Base-by-base conservation (phyloP, 2,797 vertebrate species). In the Notamacropus eugenii region DNA sequence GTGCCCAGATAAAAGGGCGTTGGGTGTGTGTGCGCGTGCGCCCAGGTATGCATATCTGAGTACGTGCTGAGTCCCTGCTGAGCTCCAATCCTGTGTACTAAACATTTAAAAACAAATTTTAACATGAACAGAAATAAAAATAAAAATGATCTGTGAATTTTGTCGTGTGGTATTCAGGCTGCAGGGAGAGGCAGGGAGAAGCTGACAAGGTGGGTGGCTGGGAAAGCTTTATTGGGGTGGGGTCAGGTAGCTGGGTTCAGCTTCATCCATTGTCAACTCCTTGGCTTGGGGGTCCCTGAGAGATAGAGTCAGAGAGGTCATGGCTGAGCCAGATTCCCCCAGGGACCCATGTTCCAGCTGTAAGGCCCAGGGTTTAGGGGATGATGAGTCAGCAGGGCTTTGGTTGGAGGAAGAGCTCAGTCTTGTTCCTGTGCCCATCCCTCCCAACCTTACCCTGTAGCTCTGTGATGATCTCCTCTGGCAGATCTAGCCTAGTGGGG, bases 391-490 rank as follows among this genome's bases (percentile, higher is more conserved):
- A 27, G 19, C 0, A 57, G 55, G 58, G 28, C 28, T 29, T 29
- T 58, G 57, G 55, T 90, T 92, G 54, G 67, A 59, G 54, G 10
- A 4, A 4, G 90, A 92, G 31, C 31, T 24, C 2, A 54, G 59
- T 56, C 90, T 55, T 50, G 82, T 93, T 54, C 56, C 31, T 8
- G 55, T 94, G 91, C 62, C 0, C 0, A 28, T 22, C 40, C 14
- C 2, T 40, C 19, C 40, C 40, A 46, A 10, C 59, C 74, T 87
- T 54, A 50, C 56, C 59, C 2, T 94, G 97, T 93, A 99, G 99
- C 93, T 99, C 98, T 54, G 97, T 92, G 98, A 98, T 98, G 93
- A 99, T 96, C 90, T 97, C 97, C 95, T 98, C 98, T 98, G 99
- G 98, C 94, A 98, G 98, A 97, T 94, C 98, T 98, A 97, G 98